Conservation (phyloP, 2,113 vertebrate species). For the Scartelaos histophorus region DNA sequence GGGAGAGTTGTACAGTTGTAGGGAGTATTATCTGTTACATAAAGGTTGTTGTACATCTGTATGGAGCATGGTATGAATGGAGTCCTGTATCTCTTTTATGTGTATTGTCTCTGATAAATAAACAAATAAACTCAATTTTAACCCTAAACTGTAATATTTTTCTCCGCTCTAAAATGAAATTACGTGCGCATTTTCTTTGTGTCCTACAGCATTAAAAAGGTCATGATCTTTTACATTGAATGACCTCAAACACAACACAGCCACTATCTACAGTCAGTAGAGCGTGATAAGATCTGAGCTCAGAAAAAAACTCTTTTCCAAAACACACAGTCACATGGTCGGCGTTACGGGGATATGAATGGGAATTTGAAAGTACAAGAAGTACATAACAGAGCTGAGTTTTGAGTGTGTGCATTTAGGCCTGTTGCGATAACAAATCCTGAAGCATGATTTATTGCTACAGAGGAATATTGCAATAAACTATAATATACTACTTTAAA, state of each 20-base stretch:
- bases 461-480: no score
- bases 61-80: no score
- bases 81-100: no score
- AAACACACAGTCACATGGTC: constrained; percentile 60
- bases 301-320: constrained; percentile 48
- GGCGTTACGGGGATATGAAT: constrained; percentile 42
- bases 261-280: constrained; percentile 38
- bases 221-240: neutral
- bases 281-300: constrained; percentile 46
- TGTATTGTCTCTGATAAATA: no score
- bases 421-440: no score
- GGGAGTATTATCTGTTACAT: no score
- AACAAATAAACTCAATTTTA: no score
- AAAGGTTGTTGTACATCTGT: no score
- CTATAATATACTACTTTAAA: no score
- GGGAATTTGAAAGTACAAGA: constrained; percentile 42
- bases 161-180: neutral
- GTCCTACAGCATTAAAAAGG: neutral
- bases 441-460: no score
- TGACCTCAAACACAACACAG: constrained; percentile 23
- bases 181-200: neutral
- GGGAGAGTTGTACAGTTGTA: no score
- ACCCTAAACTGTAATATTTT: no score
- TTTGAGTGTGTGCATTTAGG: constrained; percentile 9
- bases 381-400: constrained; percentile 29